phyloP scores from a whole-genome alignment of 1,140 invertebrate species.

The Andrena cerasifolii region DNA sequence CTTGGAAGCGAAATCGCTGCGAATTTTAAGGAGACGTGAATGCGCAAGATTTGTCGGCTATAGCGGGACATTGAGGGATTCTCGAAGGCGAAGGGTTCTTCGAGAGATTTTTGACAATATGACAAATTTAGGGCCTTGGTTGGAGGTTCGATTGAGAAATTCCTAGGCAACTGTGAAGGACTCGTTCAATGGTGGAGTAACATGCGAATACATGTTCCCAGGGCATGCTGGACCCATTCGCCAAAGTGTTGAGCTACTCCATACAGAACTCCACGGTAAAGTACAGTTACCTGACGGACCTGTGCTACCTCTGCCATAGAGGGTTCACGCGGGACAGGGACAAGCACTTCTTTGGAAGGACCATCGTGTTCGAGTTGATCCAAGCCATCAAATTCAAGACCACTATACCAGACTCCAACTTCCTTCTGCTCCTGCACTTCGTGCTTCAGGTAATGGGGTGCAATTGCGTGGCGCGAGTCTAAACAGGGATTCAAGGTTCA shows the following conservation, averaged over 20 bases:
- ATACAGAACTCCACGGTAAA: conserved; percentile 94
- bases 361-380: conserved; percentile 96
- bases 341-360: conserved; percentile 94
- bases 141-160: too few species aligned
- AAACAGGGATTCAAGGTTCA: not conserved
- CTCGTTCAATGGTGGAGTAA: too few species aligned
- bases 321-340: conserved; percentile 96
- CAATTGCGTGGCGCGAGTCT: not conserved
- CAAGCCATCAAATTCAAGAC: conserved; percentile 98
- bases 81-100: not conserved
- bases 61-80: not conserved
- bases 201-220: conserved; percentile 58
- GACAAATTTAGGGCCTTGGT: too few species aligned
- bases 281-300: conserved; percentile 92
- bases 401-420: conserved; percentile 96
- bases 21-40: not conserved
- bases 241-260: conserved; percentile 95
- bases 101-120: not conserved
- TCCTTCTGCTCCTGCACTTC: conserved; percentile 94
- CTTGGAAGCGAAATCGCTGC: not conserved
- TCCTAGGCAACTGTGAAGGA: too few species aligned
- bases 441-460: conserved; percentile 87
- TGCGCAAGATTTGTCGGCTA: conserved; percentile 9
- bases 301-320: conserved; percentile 94
- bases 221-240: conserved; percentile 96